A percentile compares a stretch with the other conserved stretches of the same genome.
These are phyloP conservation scores for Perccottus glenii DNA, from an alignment of 2,113 vertebrate species.

Conservation along the genomic window DNA sequence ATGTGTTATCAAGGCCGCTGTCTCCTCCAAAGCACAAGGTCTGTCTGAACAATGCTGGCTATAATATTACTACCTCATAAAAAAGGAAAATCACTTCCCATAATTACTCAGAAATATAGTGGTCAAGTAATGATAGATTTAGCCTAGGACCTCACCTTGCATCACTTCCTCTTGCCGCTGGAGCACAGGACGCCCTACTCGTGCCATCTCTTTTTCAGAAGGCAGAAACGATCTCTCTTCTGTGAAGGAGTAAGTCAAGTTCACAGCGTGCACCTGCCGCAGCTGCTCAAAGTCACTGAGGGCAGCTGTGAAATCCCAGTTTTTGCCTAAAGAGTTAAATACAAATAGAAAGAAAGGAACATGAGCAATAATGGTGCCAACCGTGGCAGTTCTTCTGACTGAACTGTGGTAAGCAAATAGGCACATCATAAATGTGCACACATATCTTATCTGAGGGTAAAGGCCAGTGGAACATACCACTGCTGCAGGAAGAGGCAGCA, in stretches of 20 bases:
- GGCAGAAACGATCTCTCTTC: constrained; percentile 77
- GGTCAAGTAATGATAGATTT: no score
- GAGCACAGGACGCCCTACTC: constrained; percentile 80
- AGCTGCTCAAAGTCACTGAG: constrained; percentile 95
- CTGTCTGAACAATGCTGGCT: no score
- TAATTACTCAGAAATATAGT: no score
- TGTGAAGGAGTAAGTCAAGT: constrained; percentile 80
- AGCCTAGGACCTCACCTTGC: constrained; percentile 82
- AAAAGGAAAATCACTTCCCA: no score
- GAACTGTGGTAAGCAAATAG: not conserved
- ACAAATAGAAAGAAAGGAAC: not conserved
- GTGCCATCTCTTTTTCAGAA: constrained; percentile 80
- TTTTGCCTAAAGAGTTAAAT: constrained; percentile 84
- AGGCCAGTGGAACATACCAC: constrained; percentile 40
- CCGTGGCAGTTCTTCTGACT: no score
- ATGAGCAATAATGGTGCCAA: not conserved
- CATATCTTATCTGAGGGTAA: constrained; percentile 23
- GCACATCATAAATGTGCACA: not conserved
- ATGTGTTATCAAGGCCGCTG: no score
- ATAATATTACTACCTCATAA: no score
- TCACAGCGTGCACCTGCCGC: constrained; percentile 89
- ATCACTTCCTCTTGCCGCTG: constrained; percentile 92
- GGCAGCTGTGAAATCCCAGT: constrained; percentile 94
- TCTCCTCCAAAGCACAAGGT: no score
- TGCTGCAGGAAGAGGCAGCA: constrained; percentile 29